Base-by-base conservation (phyloP, 2,113 vertebrate species). In the Megaleporinus macrocephalus region DNA sequence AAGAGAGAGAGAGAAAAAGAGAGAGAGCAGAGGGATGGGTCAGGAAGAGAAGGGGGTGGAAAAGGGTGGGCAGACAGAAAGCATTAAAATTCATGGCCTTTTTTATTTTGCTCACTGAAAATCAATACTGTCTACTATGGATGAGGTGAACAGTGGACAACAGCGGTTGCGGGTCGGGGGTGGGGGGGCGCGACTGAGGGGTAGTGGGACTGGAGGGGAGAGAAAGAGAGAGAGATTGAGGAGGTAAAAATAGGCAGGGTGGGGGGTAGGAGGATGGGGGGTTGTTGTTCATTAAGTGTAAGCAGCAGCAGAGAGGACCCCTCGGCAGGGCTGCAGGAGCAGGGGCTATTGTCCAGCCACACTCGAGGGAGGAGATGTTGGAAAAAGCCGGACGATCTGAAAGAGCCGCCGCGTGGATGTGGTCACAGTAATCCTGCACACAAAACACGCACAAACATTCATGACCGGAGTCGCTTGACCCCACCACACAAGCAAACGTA, bases 61-160 rank as follows among this genome's bases (percentile, higher is more conserved):
- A 73, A 62, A 68, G 63, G 76, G 88, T 83, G 87, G 87, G 90
- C 85, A 87, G 89, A 90, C 90, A 93, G 91, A 92, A 90, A 86
- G 89, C 92, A 93, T 93, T 93, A 94, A 94, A 94, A 93, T 94
- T 94, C 93, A 94, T 94, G 92, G 91, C 86, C 91, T 94, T 94
- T 94, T 94, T 94, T 94, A 94, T 94, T 93, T 93, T 92, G 91
- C 84, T 84, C 87, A 91, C 92, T 93, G 92, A 94, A 93, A 94
- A 94, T 94, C 93, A 93, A 94, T 93, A 94, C 92, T 89, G 93
- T 94, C 92, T 94, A 93, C 92, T 94, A 93, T 94, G 92, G 92
- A 94, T 92, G 91, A 93, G 92, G 93, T 93, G 93, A 92, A 92
- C 91, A 92, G 92, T 93, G 93, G 93, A 94, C 93, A 93, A 93